Percentiles rank a stretch among this genome's conserved stretches.
These are phyloP conservation scores for Channallabes apus DNA, from an alignment of 2,797 vertebrate genomes.

Conservation along the genomic window DNA sequence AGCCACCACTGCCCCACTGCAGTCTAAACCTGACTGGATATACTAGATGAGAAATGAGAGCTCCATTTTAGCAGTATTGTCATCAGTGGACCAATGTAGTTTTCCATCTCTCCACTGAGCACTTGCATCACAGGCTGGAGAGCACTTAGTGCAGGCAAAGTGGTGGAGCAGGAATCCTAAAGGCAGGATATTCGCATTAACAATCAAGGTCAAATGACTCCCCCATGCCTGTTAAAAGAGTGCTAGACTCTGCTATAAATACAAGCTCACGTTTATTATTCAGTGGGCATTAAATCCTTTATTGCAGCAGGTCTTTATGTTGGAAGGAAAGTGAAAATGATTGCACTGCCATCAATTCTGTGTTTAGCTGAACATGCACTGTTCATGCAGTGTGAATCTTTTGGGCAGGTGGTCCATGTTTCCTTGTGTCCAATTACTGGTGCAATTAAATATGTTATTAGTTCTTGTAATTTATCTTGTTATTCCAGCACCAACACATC, in stretches of 20 bases:
- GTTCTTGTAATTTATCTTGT: background rate
- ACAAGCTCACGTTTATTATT: conserved; percentile 47
- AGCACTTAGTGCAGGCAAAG: conserved; percentile 40
- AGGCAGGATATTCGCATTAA: conserved; percentile 50
- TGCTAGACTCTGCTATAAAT: conserved; percentile 32
- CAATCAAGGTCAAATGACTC: conserved; percentile 56
- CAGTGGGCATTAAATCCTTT: conserved; percentile 42
- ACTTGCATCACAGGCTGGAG: conserved; percentile 28
- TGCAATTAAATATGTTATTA: background rate
- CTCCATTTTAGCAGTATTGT: conserved; percentile 18
- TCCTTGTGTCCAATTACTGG: background rate
- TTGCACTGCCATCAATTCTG: conserved; percentile 15
- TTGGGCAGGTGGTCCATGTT: background rate
- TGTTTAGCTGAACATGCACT: conserved; percentile 6
- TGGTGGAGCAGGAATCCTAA: conserved; percentile 47
- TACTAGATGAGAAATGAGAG: conserved; percentile 31
- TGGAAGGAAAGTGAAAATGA: conserved; percentile 25
- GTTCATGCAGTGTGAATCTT: background rate
- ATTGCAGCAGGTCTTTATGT: conserved; percentile 40
- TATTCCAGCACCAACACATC: background rate
- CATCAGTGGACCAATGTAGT: conserved; percentile 21
- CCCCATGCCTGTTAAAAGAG: conserved; percentile 41
- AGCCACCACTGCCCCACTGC: no score
- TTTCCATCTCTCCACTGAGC: conserved; percentile 29
- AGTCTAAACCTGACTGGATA: background rate